phyloP scores from a whole-genome alignment of 2,797 vertebrate genomes.

The Sebastes steindachneri region DNA sequence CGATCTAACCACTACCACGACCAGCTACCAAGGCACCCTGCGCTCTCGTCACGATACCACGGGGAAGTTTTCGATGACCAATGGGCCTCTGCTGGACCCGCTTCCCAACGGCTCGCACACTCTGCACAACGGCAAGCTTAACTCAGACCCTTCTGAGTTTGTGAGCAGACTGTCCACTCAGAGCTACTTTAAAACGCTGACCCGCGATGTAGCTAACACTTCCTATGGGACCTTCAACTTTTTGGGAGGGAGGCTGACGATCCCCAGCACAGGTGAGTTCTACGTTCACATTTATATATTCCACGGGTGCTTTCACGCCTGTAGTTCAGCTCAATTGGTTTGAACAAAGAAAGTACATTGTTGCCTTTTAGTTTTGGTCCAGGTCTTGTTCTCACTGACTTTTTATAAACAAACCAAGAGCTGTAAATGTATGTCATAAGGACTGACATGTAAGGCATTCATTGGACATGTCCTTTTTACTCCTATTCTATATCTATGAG shows the following conservation, averaged over 20 bases:
- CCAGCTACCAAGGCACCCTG: constrained; percentile 96
- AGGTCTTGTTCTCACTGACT: background rate
- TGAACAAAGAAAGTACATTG: background rate
- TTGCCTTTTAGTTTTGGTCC: background rate
- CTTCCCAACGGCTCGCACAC: constrained; percentile 93
- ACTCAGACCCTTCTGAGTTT: constrained; percentile 88
- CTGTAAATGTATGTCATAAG: background rate
- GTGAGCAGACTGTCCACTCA: constrained; percentile 93
- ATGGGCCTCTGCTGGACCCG: constrained; percentile 93
- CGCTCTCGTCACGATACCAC: constrained; percentile 90
- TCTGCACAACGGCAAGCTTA: constrained; percentile 92
- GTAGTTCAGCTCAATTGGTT: background rate
- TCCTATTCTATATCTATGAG: background rate
- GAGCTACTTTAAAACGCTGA: constrained; percentile 95
- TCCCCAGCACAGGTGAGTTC: constrained; percentile 92
- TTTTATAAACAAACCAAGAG: background rate
- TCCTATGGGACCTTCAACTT: constrained; percentile 99
- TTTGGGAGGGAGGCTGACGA: constrained; percentile 93
- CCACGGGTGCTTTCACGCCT: background rate
- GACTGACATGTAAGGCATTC: too few species aligned
- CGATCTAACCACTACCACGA: constrained; percentile 95
- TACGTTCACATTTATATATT: background rate
- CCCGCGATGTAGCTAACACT: constrained; percentile 91
- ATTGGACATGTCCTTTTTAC: too few species aligned
- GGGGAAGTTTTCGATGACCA: constrained; percentile 93